Evolutionary conservation across 2,888 invertebrate species (phyloP).

Genomic region (Heliconius cydno): DNA sequence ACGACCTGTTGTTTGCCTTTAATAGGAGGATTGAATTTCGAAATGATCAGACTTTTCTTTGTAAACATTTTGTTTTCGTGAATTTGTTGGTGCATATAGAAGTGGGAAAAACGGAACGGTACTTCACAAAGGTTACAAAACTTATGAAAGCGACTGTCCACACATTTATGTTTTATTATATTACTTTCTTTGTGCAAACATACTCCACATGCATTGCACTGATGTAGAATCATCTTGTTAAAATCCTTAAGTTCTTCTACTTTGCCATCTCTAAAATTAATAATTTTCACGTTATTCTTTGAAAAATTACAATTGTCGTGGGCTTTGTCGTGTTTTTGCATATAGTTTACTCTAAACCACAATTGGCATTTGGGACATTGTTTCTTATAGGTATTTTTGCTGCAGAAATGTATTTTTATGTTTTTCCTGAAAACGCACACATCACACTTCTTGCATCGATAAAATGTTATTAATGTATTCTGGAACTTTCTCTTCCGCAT

Average conservation of each 20-base stretch:
- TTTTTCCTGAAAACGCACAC: slow-evolving; percentile 31
- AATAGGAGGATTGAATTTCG: slow-evolving; percentile 21
- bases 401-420: slow-evolving; percentile 33
- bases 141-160: background rate
- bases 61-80: slow-evolving; percentile 31
- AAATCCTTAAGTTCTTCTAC: background rate
- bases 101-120: slow-evolving; percentile 17
- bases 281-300: slow-evolving; percentile 28
- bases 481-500: background rate
- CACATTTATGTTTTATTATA: slow-evolving; percentile 31
- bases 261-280: slow-evolving; percentile 27
- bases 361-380: slow-evolving; percentile 43
- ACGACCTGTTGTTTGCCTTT: background rate
- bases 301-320: slow-evolving; percentile 40
- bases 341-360: slow-evolving; percentile 15
- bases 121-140: slow-evolving; percentile 34
- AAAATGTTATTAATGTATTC: slow-evolving; percentile 12
- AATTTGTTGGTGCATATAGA: slow-evolving; percentile 16
- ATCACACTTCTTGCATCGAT: slow-evolving; percentile 42
- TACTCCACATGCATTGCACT: slow-evolving; percentile 32
- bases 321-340: slow-evolving; percentile 23
- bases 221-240: slow-evolving; percentile 26
- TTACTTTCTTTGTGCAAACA: slow-evolving; percentile 26
- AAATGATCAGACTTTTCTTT: slow-evolving; percentile 22
- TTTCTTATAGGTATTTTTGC: background rate